Base-by-base conservation (phyloP, 2,113 vertebrate species). In the Trogon surrucura region DNA sequence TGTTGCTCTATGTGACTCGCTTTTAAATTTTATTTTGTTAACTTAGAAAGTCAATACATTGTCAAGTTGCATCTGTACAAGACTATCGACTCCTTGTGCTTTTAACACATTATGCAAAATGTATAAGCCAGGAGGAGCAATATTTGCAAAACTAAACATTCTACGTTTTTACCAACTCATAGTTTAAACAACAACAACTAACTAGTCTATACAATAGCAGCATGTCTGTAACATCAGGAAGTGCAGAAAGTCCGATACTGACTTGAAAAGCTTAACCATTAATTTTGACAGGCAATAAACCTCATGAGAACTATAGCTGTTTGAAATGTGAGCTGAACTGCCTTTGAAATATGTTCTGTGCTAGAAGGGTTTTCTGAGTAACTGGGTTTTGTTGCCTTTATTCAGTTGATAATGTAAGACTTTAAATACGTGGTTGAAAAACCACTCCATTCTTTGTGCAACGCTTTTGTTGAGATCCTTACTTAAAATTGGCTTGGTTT, bases 1-100 rank as follows among this genome's bases (percentile, higher is more conserved):
- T 97, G 96, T 97, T 97, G 93, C 96, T 98, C 95, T 97, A 69
- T 94, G 96, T 98, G 97, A 96, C 97, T 97, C 97, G 95, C 88
- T 97, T 98, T 97, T 97, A 58, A 83, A 58, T 67, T 97, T 96
- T 95, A 34, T 97, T 95, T 91, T 96, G 93, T 97, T 98, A 96
- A 89, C 91, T 94, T 93, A 87, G 73, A 86, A 95, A 91, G 94
- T 97, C 96, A 41, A 94, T 93, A 87, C 90, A 53, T 97, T 47
- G 79, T 95, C 94, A 48, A 94, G 90, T 89, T 94, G 87, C 84
- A 95, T 93, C 95, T 80, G 67, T 97, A 89, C 73, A 83, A 86
- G 94, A 84, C 34, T 96, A 72, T 94, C 96, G 25, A 93, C 95
- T 93, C 96, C 97, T 89, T 82, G 77, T 93, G 97, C 97, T 97